Evolutionary conservation across 2,888 invertebrate species (phyloP).

Genomic region (Patella ulyssiponensis): DNA sequence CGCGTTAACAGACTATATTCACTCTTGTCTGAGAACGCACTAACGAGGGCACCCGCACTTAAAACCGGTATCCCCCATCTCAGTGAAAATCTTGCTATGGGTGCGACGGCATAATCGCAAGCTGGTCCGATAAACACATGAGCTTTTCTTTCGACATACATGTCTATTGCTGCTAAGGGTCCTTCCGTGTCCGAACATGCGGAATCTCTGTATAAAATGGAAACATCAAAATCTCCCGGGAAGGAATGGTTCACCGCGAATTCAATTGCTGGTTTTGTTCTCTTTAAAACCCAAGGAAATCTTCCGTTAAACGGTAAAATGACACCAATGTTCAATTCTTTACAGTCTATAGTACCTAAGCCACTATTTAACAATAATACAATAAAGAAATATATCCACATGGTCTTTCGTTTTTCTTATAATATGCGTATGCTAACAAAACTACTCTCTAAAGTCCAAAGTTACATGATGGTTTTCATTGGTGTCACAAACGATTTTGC

Average conservation of each 20-base stretch:
- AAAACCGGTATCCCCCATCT: conserved; percentile 89
- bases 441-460: too few relatives aligned
- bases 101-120: conserved; percentile 81
- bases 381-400: too few relatives aligned
- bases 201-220: conserved; percentile 48
- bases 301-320: conserved; percentile 53
- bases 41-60: conserved; percentile 74
- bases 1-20: conserved; percentile 83
- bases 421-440: too few relatives aligned
- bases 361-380: too few relatives aligned
- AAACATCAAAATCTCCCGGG: conserved; percentile 25
- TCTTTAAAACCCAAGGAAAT: conserved; percentile 49
- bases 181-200: conserved; percentile 59
- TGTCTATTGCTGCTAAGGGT: conserved; percentile 59
- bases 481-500: too few relatives aligned
- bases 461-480: too few relatives aligned
- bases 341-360: too few relatives aligned
- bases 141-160: conserved; percentile 48
- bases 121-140: conserved; percentile 62
- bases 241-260: conserved; percentile 52
- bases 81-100: conserved; percentile 88
- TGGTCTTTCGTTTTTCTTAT: too few relatives aligned
- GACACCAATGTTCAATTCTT: conserved; percentile 46
- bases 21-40: conserved; percentile 53
- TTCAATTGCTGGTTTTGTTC: conserved; percentile 60